Conservation (phyloP, 2,888 invertebrate genomes). For the Parthenolecanium corni region DNA sequence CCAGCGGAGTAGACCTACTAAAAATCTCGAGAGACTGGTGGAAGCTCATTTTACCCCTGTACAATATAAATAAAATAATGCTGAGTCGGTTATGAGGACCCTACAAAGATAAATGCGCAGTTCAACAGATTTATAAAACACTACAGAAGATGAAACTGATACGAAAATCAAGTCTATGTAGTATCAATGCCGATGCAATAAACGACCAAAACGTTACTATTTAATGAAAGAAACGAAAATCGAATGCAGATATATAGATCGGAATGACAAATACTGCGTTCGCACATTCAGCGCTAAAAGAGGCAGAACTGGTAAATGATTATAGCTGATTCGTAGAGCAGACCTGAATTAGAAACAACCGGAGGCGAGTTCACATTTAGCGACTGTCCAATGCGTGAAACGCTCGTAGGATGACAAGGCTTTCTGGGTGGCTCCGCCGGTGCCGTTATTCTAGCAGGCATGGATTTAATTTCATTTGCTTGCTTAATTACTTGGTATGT, state of each 20-base stretch:
- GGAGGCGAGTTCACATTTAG: conserved; percentile 56
- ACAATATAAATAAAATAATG: too few relatives aligned
- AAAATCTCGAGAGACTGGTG: too few relatives aligned
- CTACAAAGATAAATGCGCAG: too few relatives aligned
- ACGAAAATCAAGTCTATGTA: too few relatives aligned
- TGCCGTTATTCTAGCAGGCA: conserved; percentile 15
- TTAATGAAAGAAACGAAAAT: conserved; percentile 9
- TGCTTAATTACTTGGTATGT: conserved; percentile 91
- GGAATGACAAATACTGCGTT: too few relatives aligned
- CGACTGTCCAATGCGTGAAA: conserved; percentile 36
- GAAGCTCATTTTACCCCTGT: too few relatives aligned
- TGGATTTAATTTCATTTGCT: conserved; percentile 63
- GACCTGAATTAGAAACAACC: conserved; percentile 59
- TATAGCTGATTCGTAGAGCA: conserved; percentile 37
- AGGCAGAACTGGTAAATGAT: not conserved
- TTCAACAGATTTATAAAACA: too few relatives aligned
- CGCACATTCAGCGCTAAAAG: not conserved
- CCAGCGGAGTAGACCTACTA: too few relatives aligned
- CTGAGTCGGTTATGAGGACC: too few relatives aligned
- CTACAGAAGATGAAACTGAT: too few relatives aligned
- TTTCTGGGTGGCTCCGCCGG: conserved; percentile 33
- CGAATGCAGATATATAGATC: not conserved
- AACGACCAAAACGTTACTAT: not conserved
- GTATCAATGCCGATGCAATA: not conserved
- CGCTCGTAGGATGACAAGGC: conserved; percentile 1